These are phyloP conservation scores for Hozukius guyotensis DNA, from an alignment of 2,797 vertebrate species.

Conservation along the genomic window DNA sequence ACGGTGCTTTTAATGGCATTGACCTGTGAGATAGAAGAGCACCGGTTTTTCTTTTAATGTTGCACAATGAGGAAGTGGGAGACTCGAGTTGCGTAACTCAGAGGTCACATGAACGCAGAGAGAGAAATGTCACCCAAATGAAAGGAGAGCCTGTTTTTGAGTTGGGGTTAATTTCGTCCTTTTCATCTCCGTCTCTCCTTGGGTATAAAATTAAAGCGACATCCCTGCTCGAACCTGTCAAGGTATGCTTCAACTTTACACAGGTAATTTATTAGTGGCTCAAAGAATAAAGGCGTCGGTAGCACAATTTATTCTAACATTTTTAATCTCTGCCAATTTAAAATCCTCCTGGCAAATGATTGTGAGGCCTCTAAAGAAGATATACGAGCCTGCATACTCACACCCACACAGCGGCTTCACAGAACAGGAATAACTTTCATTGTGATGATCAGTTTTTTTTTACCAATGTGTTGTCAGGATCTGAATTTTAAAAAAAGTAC, in stretches of 20 bases:
- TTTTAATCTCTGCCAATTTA: constrained; percentile 25
- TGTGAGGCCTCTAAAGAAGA: constrained; percentile 10
- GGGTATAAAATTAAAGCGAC: constrained; percentile 11
- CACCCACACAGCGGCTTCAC: constrained; percentile 1
- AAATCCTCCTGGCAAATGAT: constrained; percentile 12
- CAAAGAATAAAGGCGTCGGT: background rate
- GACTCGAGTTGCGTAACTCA: background rate
- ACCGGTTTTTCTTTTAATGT: constrained; percentile 18
- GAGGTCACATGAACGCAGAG: constrained; percentile 7
- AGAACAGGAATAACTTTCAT: background rate
- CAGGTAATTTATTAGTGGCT: constrained; percentile 16
- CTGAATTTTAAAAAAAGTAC: background rate
- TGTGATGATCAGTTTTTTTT: background rate
- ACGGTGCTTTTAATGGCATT: constrained; percentile 12
- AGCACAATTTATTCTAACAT: constrained; percentile 1
- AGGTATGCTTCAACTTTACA: constrained; percentile 23
- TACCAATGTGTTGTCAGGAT: background rate
- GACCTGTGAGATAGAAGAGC: constrained; percentile 27
- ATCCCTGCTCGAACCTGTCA: background rate
- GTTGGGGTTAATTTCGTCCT: constrained; percentile 11
- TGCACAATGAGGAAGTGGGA: constrained; percentile 31
- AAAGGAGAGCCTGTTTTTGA: constrained; percentile 28
- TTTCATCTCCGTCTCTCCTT: constrained; percentile 10
- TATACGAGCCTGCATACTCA: background rate
- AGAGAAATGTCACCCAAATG: constrained; percentile 17